Conservation (phyloP, 2,888 invertebrate species). For the Thereva unica region DNA sequence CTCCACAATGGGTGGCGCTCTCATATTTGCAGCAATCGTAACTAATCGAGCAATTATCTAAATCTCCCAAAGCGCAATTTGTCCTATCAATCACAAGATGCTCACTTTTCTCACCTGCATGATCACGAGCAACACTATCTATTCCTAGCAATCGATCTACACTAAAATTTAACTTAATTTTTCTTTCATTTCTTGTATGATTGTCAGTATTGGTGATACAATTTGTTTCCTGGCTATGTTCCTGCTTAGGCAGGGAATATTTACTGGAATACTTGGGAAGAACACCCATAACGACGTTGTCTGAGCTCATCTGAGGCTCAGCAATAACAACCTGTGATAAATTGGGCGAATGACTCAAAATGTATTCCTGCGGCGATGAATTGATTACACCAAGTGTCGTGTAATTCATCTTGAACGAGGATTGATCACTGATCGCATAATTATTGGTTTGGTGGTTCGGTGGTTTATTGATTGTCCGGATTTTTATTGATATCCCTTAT, state of each 20-base stretch:
- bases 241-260: slow-evolving; percentile 13
- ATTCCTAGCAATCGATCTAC: slow-evolving; percentile 53
- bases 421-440: slow-evolving; percentile 30
- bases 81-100: slow-evolving; percentile 1
- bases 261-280: slow-evolving; percentile 22
- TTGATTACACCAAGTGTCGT: slow-evolving; percentile 29
- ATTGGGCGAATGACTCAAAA: slow-evolving; percentile 27
- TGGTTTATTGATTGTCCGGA: slow-evolving; percentile 10
- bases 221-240: slow-evolving; percentile 11
- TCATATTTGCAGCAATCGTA: slow-evolving; percentile 16
- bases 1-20: too few relatives aligned
- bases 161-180: slow-evolving; percentile 56
- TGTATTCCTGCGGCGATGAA: slow-evolving; percentile 23
- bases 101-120: neutral
- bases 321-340: slow-evolving; percentile 29
- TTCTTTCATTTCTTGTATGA: slow-evolving; percentile 45
- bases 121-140: slow-evolving; percentile 30
- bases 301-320: slow-evolving; percentile 19
- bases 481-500: slow-evolving; percentile 25
- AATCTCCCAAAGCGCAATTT: slow-evolving; percentile 20
- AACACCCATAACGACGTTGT: slow-evolving; percentile 30
- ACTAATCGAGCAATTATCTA: slow-evolving; percentile 15
- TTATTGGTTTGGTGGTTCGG: neutral
- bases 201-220: slow-evolving; percentile 3
- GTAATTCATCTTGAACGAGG: slow-evolving; percentile 33